Base-by-base conservation (phyloP, 2,888 invertebrate genomes). In the Brachycybe producta region DNA sequence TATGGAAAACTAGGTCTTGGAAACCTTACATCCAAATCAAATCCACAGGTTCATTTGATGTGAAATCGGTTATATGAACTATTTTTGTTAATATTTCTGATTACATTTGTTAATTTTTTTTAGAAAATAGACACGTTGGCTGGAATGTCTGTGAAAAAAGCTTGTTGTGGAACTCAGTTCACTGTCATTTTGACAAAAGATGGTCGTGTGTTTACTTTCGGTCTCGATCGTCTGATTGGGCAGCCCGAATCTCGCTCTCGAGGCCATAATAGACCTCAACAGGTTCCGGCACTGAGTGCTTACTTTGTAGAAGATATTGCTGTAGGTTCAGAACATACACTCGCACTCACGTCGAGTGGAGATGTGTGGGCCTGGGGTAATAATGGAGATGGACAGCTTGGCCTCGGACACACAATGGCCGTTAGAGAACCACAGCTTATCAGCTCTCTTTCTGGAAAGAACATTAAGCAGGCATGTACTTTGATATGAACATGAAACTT, bases 331-430 rank as follows among this genome's bases (percentile, higher is more conserved):
- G 77, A 78, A 56, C 77, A 78, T 61, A 73, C 73, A 1, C 61
- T 78, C 13, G 75, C 73, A 21, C 64, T 78, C 26, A 73, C 74
- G 4, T 63, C 66, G n/a, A 68, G 70, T 49, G 75, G 75, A 5
- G 73, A 75, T 59, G 74, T 77, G 1, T 74, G 72, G 60, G 75
- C 71, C 0, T 77, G 77, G 77, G 78, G 78, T n/a, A 72, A 72
- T 64, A 78, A 78, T 62, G 69, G 70, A 34, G 77, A 78, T 59
- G 75, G 75, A 4, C 77, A 78, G 59, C 65, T 78, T 2, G 78
- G 77, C 1, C 61, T 77, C 1, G 73, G 75, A 0, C 74, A 75
- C 58, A 71, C 73, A 1, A 65, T 71, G n/a, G 63, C 73, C 19
- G 70, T 75, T 1, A 65, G 73, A 54, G 75, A 76, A 57, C 77